Evolutionary conservation across 2,888 invertebrate genomes (phyloP).

Genomic region (Sarcophaga variegata): DNA sequence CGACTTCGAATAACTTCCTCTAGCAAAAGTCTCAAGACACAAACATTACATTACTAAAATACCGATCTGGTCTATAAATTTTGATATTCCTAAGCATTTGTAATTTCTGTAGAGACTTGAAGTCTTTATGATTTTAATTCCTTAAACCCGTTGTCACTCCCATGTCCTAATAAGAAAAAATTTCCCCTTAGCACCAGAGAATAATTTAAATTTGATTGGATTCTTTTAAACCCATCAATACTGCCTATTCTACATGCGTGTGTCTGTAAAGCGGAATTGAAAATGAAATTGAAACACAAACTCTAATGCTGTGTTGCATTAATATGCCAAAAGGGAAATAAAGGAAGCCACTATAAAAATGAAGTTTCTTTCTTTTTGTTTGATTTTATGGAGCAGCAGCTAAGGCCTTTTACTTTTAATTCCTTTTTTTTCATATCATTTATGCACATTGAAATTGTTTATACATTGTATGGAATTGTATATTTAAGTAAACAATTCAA

Average conservation of each 20-base stretch:
- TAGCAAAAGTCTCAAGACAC: no score
- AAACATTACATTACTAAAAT: no score
- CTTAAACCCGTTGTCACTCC: no score
- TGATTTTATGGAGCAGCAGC: not conserved
- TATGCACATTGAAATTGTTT: not conserved
- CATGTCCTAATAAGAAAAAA: no score
- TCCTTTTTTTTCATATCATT: not conserved
- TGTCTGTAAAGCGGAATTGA: not conserved
- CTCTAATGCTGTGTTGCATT: slow-evolving; percentile 13
- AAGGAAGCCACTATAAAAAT: slow-evolving; percentile 10
- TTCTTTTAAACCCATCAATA: not conserved
- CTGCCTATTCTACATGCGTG: not conserved
- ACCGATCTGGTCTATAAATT: no score
- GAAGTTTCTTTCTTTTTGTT: no score
- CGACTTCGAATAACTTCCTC: no score
- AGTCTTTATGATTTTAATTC: no score
- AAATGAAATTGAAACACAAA: slow-evolving; percentile 13
- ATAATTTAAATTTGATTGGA: not conserved
- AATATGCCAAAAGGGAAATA: slow-evolving; percentile 8
- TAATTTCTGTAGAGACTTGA: no score
- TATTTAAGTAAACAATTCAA: not conserved
- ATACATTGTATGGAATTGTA: not conserved
- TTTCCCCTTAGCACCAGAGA: no score
- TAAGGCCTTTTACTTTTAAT: not conserved
- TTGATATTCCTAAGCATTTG: no score